phyloP scores from a whole-genome alignment of 2,797 vertebrate genomes.

The Babyrousa celebensis region DNA sequence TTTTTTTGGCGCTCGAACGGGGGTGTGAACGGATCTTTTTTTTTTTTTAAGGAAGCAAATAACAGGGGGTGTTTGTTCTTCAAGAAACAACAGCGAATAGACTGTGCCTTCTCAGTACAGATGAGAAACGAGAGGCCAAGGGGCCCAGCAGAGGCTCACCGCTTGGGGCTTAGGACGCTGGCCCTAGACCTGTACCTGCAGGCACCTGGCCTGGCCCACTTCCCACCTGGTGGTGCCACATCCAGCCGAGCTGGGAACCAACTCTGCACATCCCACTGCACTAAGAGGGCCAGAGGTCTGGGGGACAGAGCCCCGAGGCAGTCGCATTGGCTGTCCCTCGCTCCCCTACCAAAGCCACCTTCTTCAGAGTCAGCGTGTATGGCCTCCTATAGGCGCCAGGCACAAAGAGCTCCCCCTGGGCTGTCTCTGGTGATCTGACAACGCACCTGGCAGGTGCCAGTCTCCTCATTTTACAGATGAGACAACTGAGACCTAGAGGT shows the following conservation, averaged over 20 bases:
- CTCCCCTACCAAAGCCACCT: accelerated
- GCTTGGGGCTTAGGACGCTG: neutral
- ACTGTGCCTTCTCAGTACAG: neutral
- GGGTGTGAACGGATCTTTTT: neutral
- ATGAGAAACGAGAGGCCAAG: neutral
- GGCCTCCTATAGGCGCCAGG: too few species aligned
- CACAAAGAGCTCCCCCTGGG: accelerated
- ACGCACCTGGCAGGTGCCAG: neutral
- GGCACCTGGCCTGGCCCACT: neutral
- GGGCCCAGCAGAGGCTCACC: neutral
- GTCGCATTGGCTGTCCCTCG: accelerated
- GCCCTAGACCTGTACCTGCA: neutral
- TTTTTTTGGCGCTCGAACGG: too few species aligned
- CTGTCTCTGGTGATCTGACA: neutral
- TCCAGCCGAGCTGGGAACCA: neutral
- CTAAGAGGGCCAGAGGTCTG: neutral
- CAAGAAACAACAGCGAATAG: neutral
- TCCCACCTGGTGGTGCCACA: accelerated
- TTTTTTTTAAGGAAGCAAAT: neutral
- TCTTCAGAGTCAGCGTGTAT: accelerated
- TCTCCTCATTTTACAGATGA: neutral
- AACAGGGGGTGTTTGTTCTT: constrained; percentile 7
- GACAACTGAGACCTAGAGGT: neutral
- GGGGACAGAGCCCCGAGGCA: accelerated
- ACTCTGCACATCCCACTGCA: neutral